Conservation (phyloP, 2,888 invertebrate species). For the Apamea anceps region DNA sequence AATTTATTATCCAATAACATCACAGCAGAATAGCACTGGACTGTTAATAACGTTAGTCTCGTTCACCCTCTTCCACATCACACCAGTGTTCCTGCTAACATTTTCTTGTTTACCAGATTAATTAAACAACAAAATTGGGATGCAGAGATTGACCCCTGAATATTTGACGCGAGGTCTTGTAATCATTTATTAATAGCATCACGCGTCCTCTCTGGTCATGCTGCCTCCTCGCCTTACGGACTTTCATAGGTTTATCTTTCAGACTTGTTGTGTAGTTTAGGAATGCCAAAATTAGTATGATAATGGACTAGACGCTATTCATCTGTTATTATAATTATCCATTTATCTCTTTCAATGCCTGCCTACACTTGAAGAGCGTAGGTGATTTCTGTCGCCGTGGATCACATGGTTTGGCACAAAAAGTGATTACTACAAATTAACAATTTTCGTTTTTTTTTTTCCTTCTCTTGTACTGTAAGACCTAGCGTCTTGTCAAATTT, state of each 20-base stretch:
- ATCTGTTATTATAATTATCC: background rate
- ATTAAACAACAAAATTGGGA: background rate
- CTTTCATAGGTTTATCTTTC: background rate
- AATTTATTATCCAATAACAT: background rate
- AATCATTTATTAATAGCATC: background rate
- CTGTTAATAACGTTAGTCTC: background rate
- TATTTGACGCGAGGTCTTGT: background rate
- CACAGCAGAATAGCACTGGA: too few relatives aligned
- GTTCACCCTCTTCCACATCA: background rate
- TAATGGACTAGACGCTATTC: background rate
- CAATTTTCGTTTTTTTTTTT: background rate
- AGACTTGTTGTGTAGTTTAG: background rate
- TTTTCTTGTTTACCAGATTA: background rate
- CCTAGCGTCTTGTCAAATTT: background rate
- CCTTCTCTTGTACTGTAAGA: too few relatives aligned
- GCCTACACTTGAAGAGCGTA: background rate
- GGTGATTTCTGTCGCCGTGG: background rate
- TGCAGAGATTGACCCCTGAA: background rate
- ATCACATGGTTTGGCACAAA: constrained; percentile 29
- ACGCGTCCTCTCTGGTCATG: background rate
- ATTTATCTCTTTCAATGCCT: constrained; percentile 16
- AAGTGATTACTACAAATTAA: background rate
- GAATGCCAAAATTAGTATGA: background rate
- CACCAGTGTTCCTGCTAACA: too few relatives aligned
- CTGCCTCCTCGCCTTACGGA: background rate